Conservation (phyloP, 2,888 invertebrate genomes). For the Heliconius hortense region DNA sequence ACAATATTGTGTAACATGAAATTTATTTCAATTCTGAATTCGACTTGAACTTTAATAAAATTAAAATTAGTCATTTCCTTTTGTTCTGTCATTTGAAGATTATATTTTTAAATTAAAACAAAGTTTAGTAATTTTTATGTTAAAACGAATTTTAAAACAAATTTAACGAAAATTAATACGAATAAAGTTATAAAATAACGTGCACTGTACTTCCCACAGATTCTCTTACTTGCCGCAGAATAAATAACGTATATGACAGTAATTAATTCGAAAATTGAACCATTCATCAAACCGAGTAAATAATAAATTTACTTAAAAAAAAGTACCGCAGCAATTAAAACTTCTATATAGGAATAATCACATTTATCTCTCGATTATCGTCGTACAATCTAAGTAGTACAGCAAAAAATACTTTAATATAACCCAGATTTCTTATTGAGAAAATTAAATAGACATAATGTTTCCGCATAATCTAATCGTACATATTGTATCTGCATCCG, state of each 20-base stretch:
- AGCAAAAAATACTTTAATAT: conserved; percentile 12
- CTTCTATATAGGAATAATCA: conserved; percentile 9
- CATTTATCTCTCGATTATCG: conserved; percentile 9
- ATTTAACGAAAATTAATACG: background rate
- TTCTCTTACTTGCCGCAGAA: background rate
- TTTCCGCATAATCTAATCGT: conserved; percentile 32
- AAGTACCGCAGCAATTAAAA: background rate
- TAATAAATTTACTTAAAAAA: background rate
- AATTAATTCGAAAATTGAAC: background rate
- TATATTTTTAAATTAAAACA: too few species aligned
- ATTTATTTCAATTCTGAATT: too few species aligned
- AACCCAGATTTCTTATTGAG: conserved; percentile 20
- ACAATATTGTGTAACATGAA: too few species aligned
- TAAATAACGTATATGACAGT: background rate
- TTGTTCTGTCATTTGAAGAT: too few species aligned
- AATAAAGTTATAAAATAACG: background rate
- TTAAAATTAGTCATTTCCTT: too few species aligned
- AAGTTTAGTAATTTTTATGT: too few species aligned
- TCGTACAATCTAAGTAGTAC: conserved; percentile 9
- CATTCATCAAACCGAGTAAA: background rate
- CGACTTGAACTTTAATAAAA: too few species aligned
- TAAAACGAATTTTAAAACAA: too few species aligned
- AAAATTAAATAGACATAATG: conserved; percentile 11
- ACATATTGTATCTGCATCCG: conserved; percentile 41
- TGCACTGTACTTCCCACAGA: background rate